Evolutionary conservation across 2,113 vertebrate species (phyloP).

Genomic region (Enhydra lutris): DNA sequence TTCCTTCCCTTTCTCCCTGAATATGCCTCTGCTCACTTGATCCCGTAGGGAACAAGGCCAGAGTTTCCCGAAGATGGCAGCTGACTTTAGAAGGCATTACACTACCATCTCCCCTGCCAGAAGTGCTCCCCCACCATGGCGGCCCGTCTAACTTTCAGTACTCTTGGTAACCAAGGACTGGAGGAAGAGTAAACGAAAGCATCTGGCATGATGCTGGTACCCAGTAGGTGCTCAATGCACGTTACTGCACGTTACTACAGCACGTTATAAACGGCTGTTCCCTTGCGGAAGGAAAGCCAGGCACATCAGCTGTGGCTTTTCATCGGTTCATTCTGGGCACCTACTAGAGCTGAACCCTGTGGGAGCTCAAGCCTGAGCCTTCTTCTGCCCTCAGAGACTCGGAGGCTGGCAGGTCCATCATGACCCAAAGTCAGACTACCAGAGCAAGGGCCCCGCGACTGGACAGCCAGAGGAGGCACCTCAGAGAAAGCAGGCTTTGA

Average conservation of each 20-base stretch:
- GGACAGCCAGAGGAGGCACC: neutral
- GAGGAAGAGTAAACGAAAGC: neutral
- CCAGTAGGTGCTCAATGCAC: neutral
- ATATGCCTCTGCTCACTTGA: neutral
- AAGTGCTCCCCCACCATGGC: accelerated
- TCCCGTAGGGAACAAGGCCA: neutral
- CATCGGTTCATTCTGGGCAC: neutral
- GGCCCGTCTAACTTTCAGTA: neutral
- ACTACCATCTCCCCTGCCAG: neutral
- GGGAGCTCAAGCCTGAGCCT: no score
- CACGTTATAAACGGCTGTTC: no score
- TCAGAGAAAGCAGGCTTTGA: neutral
- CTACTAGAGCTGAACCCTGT: neutral
- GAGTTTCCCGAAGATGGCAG: neutral
- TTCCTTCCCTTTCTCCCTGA: neutral
- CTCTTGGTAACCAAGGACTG: neutral
- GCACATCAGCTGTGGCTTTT: neutral
- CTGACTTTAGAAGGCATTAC: neutral
- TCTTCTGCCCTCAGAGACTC: neutral
- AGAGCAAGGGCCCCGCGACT: neutral
- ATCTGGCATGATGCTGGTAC: neutral
- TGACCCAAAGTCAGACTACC: neutral
- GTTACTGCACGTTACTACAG: no score
- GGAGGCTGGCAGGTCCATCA: neutral
- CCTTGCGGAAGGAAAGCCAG: neutral